Evolutionary conservation across 1,140 invertebrate genomes (phyloP).

Genomic region (Chelonus insularis): DNA sequence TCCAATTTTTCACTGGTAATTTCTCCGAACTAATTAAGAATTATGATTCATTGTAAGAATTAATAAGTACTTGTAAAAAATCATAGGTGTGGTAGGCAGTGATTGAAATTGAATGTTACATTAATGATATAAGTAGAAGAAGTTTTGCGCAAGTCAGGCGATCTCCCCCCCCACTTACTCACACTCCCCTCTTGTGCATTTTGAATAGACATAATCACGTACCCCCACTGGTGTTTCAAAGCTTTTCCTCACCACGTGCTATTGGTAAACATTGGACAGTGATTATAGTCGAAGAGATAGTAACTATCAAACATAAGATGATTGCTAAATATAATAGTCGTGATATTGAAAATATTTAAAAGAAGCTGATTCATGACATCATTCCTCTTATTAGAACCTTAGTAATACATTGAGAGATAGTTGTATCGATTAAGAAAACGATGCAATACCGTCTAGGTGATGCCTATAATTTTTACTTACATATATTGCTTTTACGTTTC

Average conservation of each 20-base stretch:
- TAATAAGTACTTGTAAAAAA: too few species aligned
- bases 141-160: constrained; percentile 9
- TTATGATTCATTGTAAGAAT: too few species aligned
- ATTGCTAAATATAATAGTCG: too few species aligned
- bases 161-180: not conserved
- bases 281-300: not conserved
- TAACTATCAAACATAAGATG: too few species aligned
- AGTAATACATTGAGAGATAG: too few species aligned
- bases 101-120: not conserved
- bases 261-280: constrained; percentile 42
- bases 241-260: constrained; percentile 41
- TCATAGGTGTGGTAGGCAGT: too few species aligned
- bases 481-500: not conserved
- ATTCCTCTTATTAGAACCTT: too few species aligned
- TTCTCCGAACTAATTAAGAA: too few species aligned
- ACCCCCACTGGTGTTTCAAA: not conserved
- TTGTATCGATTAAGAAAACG: constrained; percentile 9
- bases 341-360: too few species aligned
- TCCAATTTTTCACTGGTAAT: too few species aligned
- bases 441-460: not conserved
- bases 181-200: not conserved
- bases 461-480: not conserved
- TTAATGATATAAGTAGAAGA: not conserved
- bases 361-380: too few species aligned
- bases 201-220: not conserved